Conservation (phyloP, 37 sponge, comb jelly and placozoan genomes). For the Axinella damicornis region DNA sequence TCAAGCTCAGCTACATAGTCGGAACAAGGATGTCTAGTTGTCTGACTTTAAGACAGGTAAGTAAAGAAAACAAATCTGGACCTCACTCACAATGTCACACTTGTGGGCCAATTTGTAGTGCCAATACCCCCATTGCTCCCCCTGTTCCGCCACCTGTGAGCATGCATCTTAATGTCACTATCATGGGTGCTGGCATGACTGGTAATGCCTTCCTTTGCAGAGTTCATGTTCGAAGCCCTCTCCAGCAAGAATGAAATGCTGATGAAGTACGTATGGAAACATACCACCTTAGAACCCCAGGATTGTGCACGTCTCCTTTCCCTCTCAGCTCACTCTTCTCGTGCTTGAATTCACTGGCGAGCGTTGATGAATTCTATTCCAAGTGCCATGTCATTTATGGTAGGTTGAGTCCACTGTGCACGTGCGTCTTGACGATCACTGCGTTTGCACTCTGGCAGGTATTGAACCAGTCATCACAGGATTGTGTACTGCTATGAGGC, state of each 20-base stretch:
- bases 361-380: slow-evolving; percentile 54
- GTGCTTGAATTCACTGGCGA: slow-evolving; percentile 49
- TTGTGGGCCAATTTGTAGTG: too few relatives aligned
- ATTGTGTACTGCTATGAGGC: slow-evolving; percentile 17
- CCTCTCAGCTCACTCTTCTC: slow-evolving; percentile 45
- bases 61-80: too few relatives aligned
- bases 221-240: slow-evolving; percentile 76
- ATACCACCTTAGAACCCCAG: too few relatives aligned
- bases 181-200: too few relatives aligned
- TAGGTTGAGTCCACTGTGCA: background rate
- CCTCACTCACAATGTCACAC: too few relatives aligned
- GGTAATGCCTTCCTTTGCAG: slow-evolving; percentile 2
- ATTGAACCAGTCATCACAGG: slow-evolving; percentile 61
- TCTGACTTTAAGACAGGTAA: too few relatives aligned
- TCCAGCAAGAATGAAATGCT: slow-evolving; percentile 58
- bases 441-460: slow-evolving; percentile 13
- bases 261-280: slow-evolving; percentile 26
- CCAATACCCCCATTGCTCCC: too few relatives aligned
- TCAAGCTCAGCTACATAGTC: too few relatives aligned
- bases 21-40: too few relatives aligned
- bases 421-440: background rate
- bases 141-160: too few relatives aligned
- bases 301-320: too few relatives aligned
- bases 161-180: too few relatives aligned
- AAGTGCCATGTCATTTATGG: slow-evolving; percentile 71